Base-by-base conservation (phyloP, 1,140 invertebrate genomes). In the Centruroides sculpturatus region DNA sequence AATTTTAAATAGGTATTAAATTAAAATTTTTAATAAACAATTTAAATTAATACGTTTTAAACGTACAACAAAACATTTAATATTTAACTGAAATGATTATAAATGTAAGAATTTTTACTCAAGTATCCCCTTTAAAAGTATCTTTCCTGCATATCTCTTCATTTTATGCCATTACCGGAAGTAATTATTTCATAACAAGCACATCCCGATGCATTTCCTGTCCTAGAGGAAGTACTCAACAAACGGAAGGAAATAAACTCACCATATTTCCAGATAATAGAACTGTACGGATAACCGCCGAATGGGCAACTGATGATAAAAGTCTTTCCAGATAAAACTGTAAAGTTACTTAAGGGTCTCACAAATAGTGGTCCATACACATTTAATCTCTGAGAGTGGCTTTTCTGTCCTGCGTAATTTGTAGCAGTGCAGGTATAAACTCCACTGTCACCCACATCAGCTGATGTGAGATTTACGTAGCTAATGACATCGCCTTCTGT, bases 391-490 rank as follows among this genome's bases (percentile, higher is more conserved):
- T 63, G 66, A 6, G 63, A 60, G 59, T 74, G 69, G 8, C 62
- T 62, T 5, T 67, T 82, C 78, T 58, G 47, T 10, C 75, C 75
- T 12, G 73, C 71, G 9, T 69, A 67, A 66, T 75, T 76, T 10
- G 56, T 67, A 1, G 73, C 73, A 8, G 65, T 66, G 62, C 76
- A 77, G 34, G 60, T 60, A 61, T 76, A 76, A 60, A 71, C 68
- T 11, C 76, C 76, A 34, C 74, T 74, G 60, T 73, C 72, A 36
- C 60, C 57, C 11, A 91, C 90, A 68, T 89, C 85, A 55, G 92
- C 87, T 47, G 84, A 86, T 41, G 85, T 83, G 66, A 93, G 87
- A 76, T 92, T 92, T 62, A 93, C 79, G 73, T 87, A 86, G 74
- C 86, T 89, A 68, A 90, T 83, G 47, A 92, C 85, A 69, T 90